Evolutionary conservation across 2,113 vertebrate species (phyloP), one percentile per base, ranked within the genome.

Genomic region (Pleuronectes platessa): DNA sequence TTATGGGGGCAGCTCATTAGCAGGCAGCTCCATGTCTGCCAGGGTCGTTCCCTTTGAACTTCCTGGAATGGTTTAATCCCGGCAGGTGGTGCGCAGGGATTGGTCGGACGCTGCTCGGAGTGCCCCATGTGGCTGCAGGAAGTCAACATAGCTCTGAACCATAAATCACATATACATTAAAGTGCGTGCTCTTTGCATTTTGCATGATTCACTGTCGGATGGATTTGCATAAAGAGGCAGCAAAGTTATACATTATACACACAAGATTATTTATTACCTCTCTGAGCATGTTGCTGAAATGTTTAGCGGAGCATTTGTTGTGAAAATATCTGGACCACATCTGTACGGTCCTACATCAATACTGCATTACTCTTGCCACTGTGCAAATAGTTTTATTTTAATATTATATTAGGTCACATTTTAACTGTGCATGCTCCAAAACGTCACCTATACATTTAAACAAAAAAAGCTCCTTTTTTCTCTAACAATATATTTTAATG

Each of bases 1-100:
- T 81, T 78, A 75, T 71, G 82, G 37, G 20, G 21, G 9, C 60
- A 64, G 63, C 82, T 88, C 76, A 79, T 90, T 86, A 87, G 63
- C 66, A 54, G 61, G 23, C 54, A 51, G 49, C 54, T 62, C 23
- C 65, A 18, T 78, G 59, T 77, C 81, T 78, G 68, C 51, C 47
- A 47, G 54, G 0, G 74, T 61, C 3, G 6, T 59, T 84, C 35
- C 59, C 66, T 87, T 88, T 88, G 81, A 89, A 88, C 79, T 62
- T 82, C 64, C 64, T 73, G 69, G 66, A 78, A 47, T 1, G 7
- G 35, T 87, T 77, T 86, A 76, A 82, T 84, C 81, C 71, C 72
- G 74, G 78, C 73, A 83, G 84, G 76, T 47, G 3, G 47, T 20
- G 62, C 8, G 23, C n/a, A 42, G 60, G 47, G 71, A 69, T 82